These are phyloP conservation scores for Echinometra lucunter DNA, from an alignment of 53 echinoderm and acorn worm genomes.

Conservation along the genomic window DNA sequence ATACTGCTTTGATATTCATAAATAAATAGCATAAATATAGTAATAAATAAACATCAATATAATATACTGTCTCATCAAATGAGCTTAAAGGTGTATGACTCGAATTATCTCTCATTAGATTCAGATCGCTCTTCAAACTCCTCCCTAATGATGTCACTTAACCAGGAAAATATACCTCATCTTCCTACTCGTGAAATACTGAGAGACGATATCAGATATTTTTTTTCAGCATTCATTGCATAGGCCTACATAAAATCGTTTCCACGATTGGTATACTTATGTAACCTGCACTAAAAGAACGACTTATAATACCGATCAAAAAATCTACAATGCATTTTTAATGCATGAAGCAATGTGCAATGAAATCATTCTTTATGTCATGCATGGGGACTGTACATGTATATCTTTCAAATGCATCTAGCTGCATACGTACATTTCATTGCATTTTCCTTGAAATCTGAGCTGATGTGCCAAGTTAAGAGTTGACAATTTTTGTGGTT, in stretches of 20 bases:
- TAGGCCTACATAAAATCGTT: neutral
- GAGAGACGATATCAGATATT: neutral
- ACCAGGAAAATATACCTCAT: neutral
- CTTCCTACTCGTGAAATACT: neutral
- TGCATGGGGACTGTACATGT: too few species aligned
- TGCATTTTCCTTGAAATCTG: neutral
- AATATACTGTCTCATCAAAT: neutral
- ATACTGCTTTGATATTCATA: conserved; percentile 10
- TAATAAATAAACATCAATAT: conserved; percentile 44
- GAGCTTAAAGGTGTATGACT: neutral
- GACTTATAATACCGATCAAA: neutral
- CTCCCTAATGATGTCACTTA: neutral
- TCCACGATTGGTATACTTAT: neutral
- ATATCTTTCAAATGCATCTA: too few species aligned
- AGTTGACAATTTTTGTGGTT: neutral
- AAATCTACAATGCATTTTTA: neutral
- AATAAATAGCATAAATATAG: conserved; percentile 60
- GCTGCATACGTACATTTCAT: too few species aligned
- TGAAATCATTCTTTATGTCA: too few species aligned
- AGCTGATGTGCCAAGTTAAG: too few species aligned
- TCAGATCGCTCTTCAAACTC: neutral
- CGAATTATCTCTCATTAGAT: neutral
- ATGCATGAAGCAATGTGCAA: too few species aligned
- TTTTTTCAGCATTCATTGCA: neutral
- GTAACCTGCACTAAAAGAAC: neutral